Evolutionary conservation across 2,113 vertebrate species (phyloP).

Genomic region (Chroicocephalus ridibundus): DNA sequence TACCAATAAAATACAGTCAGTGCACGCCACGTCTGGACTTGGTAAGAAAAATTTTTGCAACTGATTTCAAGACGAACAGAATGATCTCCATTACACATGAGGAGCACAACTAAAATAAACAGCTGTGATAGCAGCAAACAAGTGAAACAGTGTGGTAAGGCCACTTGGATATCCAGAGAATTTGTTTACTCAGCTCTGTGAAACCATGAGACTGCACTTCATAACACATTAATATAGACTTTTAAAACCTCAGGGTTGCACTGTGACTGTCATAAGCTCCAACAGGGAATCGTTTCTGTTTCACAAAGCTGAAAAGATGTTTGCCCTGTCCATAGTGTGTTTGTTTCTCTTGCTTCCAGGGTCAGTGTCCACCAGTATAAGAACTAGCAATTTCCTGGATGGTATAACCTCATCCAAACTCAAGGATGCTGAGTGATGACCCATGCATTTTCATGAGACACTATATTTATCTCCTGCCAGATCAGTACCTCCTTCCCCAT

Average conservation of each 20-base stretch:
- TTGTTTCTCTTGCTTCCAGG: background rate
- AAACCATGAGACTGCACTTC: conserved; percentile 19
- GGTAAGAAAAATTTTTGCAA: background rate
- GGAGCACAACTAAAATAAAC: background rate
- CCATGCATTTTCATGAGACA: background rate
- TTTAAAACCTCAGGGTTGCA: conserved; percentile 40
- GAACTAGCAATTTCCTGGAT: background rate
- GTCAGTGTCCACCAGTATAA: background rate
- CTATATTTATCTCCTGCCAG: background rate
- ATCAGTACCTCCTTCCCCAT: background rate
- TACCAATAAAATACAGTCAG: background rate
- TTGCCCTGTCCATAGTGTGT: background rate
- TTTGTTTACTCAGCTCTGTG: conserved; percentile 36
- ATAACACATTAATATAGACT: background rate
- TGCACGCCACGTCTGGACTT: background rate
- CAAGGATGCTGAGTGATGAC: background rate
- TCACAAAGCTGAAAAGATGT: background rate
- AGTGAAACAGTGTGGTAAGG: conserved; percentile 25
- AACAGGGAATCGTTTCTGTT: background rate
- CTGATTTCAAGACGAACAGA: background rate
- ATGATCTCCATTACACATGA: background rate
- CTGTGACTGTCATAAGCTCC: background rate
- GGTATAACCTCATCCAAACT: background rate
- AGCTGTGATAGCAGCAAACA: background rate
- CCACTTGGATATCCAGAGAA: conserved; percentile 23